phyloP scores from a whole-genome alignment of 1,140 invertebrate species.

The Trichonephila inaurata region DNA sequence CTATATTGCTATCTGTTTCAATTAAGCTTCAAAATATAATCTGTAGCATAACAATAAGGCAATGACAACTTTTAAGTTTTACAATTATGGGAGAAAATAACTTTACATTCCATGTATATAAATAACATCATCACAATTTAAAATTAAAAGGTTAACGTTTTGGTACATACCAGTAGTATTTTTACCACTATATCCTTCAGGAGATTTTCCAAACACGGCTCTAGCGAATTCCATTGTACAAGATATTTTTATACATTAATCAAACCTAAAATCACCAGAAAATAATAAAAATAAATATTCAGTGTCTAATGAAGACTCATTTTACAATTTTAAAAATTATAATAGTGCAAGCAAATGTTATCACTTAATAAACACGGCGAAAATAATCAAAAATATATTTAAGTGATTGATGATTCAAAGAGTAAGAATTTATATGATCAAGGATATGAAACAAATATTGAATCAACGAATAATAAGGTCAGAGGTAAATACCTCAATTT shows the following conservation, averaged over 20 bases:
- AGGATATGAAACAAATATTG: background rate
- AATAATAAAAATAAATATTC: background rate
- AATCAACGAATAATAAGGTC: background rate
- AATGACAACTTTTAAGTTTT: too few species aligned
- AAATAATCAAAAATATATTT: too few species aligned
- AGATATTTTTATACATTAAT: background rate
- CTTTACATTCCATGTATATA: background rate
- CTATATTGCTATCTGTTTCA: too few species aligned
- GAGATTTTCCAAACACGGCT: conserved; percentile 91
- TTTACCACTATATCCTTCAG: conserved; percentile 88
- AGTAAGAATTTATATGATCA: too few species aligned
- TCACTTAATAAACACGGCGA: too few species aligned
- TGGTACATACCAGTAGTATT: conserved; percentile 79
- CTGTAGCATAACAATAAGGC: too few species aligned
- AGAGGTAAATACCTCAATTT: background rate
- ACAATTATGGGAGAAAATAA: background rate
- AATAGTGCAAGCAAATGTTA: too few species aligned
- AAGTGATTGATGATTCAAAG: too few species aligned
- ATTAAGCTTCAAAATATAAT: too few species aligned
- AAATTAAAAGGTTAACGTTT: background rate
- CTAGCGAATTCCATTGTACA: conserved; percentile 90
- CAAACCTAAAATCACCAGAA: background rate
- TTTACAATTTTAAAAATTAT: background rate
- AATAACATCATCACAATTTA: background rate
- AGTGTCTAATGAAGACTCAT: background rate